These are phyloP conservation scores for Timema podura DNA, from an alignment of 2,888 invertebrate genomes.

Conservation along the genomic window DNA sequence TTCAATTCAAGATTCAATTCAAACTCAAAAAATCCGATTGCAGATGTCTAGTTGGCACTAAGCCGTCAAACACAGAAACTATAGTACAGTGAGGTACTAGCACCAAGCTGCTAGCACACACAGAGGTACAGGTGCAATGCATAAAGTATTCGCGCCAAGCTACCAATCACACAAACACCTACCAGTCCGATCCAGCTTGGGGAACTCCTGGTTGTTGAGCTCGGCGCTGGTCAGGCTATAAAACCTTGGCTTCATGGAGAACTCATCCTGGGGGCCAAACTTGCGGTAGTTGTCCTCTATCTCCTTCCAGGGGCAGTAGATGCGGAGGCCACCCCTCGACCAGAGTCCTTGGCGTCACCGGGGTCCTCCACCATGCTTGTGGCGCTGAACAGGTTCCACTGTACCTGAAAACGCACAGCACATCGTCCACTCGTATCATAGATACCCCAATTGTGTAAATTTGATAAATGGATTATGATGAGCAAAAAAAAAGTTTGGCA, in stretches of 20 bases:
- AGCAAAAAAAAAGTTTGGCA: neutral
- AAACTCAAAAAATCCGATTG: no score
- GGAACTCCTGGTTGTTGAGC: constrained; percentile 70
- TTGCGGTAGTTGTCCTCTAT: constrained; percentile 72
- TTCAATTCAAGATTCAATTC: no score
- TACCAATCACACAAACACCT: neutral
- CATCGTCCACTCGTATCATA: neutral
- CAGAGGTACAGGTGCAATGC: no score
- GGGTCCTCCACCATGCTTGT: constrained; percentile 57
- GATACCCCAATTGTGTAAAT: neutral
- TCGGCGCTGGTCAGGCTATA: constrained; percentile 83
- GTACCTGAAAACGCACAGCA: constrained; percentile 50
- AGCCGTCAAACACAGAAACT: no score
- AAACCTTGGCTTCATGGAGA: constrained; percentile 82
- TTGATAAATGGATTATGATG: neutral
- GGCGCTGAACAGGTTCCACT: constrained; percentile 74
- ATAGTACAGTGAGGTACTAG: no score
- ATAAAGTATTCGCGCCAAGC: no score
- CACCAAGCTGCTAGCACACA: no score
- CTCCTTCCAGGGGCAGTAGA: constrained; percentile 68
- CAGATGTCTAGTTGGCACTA: no score
- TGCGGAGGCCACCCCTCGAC: constrained; percentile 56
- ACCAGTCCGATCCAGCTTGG: constrained; percentile 81
- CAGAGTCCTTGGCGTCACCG: constrained; percentile 51
- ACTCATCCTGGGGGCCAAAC: constrained; percentile 56